Percentiles rank a stretch among this genome's conserved stretches.
Evolutionary conservation across 2,888 invertebrate species (phyloP).

Genomic region (Papilio protenor): DNA sequence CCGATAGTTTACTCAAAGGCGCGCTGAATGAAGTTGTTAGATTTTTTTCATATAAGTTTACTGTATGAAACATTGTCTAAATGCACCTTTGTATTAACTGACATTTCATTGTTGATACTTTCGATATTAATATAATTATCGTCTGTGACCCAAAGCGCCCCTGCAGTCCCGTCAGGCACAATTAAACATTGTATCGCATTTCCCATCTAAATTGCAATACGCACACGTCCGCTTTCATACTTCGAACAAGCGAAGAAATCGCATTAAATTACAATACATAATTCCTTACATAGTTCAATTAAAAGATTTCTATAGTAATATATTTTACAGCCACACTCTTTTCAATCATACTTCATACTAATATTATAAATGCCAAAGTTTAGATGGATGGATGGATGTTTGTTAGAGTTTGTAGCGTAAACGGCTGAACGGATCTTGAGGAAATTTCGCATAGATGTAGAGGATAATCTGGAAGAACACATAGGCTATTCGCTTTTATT

Average conservation of each 20-base stretch:
- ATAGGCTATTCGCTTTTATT: too few species aligned
- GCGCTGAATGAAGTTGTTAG: not conserved
- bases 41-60: not conserved
- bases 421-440: too few species aligned
- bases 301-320: too few species aligned
- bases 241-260: conserved; percentile 51
- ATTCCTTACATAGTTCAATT: not conserved
- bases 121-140: conserved; percentile 50
- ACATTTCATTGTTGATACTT: conserved; percentile 40
- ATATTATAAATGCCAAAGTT: too few species aligned
- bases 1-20: too few species aligned
- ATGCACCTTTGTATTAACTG: not conserved
- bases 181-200: conserved; percentile 72
- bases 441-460: too few species aligned
- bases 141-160: conserved; percentile 47
- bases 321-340: not conserved
- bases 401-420: too few species aligned
- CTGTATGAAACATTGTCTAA: not conserved
- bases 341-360: too few species aligned
- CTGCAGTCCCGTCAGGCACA: conserved; percentile 63
- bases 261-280: conserved; percentile 10
- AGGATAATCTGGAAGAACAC: too few species aligned
- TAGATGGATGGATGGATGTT: too few species aligned
- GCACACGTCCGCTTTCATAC: conserved; percentile 72
- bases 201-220: conserved; percentile 79